These are phyloP conservation scores for Sphaerophoria rueppellii DNA, from an alignment of 2,888 invertebrate species.

Conservation along the genomic window DNA sequence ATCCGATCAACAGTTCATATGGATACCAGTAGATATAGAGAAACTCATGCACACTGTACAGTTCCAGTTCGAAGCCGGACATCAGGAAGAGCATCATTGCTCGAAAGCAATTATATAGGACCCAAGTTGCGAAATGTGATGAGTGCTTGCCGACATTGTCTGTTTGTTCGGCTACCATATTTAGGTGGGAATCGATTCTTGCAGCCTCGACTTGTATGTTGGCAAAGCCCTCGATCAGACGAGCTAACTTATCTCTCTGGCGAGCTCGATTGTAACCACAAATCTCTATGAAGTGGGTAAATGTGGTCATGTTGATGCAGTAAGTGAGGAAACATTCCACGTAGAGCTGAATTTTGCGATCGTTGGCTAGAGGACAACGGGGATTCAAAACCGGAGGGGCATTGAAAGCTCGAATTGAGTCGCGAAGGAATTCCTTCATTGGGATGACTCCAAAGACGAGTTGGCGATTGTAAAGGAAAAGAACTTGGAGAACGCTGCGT, in stretches of 20 bases:
- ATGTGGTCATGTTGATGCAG: slow-evolving; percentile 89
- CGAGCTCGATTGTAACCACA: slow-evolving; percentile 97
- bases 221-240: slow-evolving; percentile 92
- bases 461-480: slow-evolving; percentile 85
- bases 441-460: slow-evolving; percentile 82
- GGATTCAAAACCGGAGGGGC: slow-evolving; percentile 93
- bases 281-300: slow-evolving; percentile 92
- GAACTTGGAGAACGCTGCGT: slow-evolving; percentile 92
- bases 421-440: slow-evolving; percentile 91
- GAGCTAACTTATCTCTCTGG: slow-evolving; percentile 95
- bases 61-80: slow-evolving; percentile 96
- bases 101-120: slow-evolving; percentile 94
- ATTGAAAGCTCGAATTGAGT: slow-evolving; percentile 93
- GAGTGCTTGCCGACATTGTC: slow-evolving; percentile 85
- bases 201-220: slow-evolving; percentile 94
- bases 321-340: slow-evolving; percentile 94
- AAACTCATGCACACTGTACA: slow-evolving; percentile 98
- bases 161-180: slow-evolving; percentile 85
- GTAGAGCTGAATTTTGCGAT: slow-evolving; percentile 88
- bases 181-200: slow-evolving; percentile 92
- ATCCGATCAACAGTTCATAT: slow-evolving; percentile 96
- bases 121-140: slow-evolving; percentile 88
- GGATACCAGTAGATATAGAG: slow-evolving; percentile 98
- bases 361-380: slow-evolving; percentile 85
- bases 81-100: slow-evolving; percentile 97